phyloP scores from a whole-genome alignment of 1,140 invertebrate genomes.

The Meloidogyne floridensis region DNA sequence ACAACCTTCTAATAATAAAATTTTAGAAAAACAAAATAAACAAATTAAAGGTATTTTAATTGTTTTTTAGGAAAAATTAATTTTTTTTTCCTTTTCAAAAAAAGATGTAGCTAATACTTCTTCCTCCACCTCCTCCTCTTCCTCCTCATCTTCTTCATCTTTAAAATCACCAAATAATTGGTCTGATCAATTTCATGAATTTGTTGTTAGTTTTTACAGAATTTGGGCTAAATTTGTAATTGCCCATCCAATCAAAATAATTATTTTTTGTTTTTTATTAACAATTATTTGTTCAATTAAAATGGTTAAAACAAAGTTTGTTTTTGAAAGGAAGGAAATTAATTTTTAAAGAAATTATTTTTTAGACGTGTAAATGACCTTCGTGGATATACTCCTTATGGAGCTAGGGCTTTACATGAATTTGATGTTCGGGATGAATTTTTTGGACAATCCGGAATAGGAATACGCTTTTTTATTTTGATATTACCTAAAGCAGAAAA shows the following conservation, averaged over 20 bases:
- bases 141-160: not conserved
- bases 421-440: slow-evolving; percentile 50
- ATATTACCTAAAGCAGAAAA: slow-evolving; percentile 35
- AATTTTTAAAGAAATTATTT: not conserved
- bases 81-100: not conserved
- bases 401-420: slow-evolving; percentile 39
- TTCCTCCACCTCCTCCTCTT: not conserved
- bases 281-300: slow-evolving; percentile 42
- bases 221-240: slow-evolving; percentile 47
- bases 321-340: slow-evolving; percentile 13
- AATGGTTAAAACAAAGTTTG: slow-evolving; percentile 43
- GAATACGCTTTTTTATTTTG: slow-evolving; percentile 35
- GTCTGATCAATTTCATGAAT: slow-evolving; percentile 10
- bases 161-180: not conserved
- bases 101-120: not conserved
- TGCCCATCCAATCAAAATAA: slow-evolving; percentile 30
- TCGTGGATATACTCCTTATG: slow-evolving; percentile 48
- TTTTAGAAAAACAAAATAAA: not conserved
- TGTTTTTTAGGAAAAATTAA: not conserved
- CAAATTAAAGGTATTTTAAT: not conserved
- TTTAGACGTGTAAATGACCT: slow-evolving; percentile 45
- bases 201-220: slow-evolving; percentile 29
- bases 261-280: slow-evolving; percentile 44
- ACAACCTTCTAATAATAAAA: not conserved
- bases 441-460: slow-evolving; percentile 37